Evolutionary conservation across 1,140 invertebrate species (phyloP).

Genomic region (Oscheius sp.): DNA sequence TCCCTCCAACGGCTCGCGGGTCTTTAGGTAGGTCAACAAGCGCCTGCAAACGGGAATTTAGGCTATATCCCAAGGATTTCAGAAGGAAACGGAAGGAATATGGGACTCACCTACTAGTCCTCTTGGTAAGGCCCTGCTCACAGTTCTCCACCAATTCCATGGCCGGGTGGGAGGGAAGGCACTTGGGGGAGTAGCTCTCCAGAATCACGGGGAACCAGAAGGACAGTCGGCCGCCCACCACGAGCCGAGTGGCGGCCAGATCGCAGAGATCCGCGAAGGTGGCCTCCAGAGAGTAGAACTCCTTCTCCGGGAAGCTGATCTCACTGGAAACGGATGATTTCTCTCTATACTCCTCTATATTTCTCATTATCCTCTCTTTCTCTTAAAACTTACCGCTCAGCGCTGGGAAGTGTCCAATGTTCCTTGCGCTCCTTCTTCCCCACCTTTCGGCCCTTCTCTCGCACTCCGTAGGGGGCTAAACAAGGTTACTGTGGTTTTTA

Average conservation of each 20-base stretch:
- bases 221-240: conserved; percentile 62
- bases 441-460: conserved; percentile 61
- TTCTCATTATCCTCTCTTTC: no score
- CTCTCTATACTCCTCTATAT: no score
- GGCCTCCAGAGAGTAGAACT: conserved; percentile 62
- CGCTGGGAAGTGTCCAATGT: conserved; percentile 30
- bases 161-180: conserved; percentile 63
- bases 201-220: conserved; percentile 65
- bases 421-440: conserved; percentile 45
- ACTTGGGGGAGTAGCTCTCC: conserved; percentile 62
- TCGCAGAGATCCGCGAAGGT: conserved; percentile 64
- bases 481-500: neutral
- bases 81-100: neutral
- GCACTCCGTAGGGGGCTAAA: conserved; percentile 66
- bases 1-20: conserved; percentile 12
- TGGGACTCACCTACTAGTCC: conserved; percentile 45
- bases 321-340: no score
- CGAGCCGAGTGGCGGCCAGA: conserved; percentile 63
- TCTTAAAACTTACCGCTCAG: conserved; percentile 29
- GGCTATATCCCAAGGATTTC: no score
- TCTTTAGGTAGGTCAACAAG: conserved; percentile 50
- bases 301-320: conserved; percentile 59
- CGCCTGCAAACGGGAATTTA: no score
- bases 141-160: conserved; percentile 62
- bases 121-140: conserved; percentile 62